Evolutionary conservation across 2,113 vertebrate species (phyloP).

Genomic region (Spilogale gracilis): DNA sequence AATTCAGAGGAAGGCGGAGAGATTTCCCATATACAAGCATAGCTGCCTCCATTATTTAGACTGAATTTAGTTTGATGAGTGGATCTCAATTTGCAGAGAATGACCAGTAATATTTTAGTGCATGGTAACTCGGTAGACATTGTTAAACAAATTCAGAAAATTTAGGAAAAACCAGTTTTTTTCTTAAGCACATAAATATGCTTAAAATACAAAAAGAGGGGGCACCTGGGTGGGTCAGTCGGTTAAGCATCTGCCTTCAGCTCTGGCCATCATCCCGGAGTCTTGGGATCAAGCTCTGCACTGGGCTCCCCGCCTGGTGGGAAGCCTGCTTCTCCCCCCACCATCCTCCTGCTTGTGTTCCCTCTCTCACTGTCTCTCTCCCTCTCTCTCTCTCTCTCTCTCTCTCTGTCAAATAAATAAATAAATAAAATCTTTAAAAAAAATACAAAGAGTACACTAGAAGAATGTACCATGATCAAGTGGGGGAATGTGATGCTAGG

Average conservation of each 20-base stretch:
- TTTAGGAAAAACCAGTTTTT: background rate
- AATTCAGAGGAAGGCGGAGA: background rate
- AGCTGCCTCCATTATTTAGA: background rate
- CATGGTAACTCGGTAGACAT: background rate
- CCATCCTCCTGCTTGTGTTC: too few relatives aligned
- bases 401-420: too few relatives aligned
- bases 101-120: background rate
- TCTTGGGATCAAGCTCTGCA: too few relatives aligned
- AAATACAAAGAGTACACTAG: background rate
- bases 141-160: slow-evolving; percentile 20
- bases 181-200: background rate
- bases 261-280: too few relatives aligned
- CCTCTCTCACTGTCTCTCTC: too few relatives aligned
- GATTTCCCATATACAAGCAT: background rate
- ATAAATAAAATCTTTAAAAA: too few relatives aligned
- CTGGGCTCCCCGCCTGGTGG: too few relatives aligned
- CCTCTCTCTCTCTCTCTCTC: too few relatives aligned
- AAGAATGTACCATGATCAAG: background rate
- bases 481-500: background rate
- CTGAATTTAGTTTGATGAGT: slow-evolving; percentile 32
- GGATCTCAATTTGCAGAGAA: slow-evolving; percentile 23
- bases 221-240: too few relatives aligned
- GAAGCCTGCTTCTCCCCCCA: too few relatives aligned
- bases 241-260: too few relatives aligned
- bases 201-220: slow-evolving; percentile 25